phyloP scores from a whole-genome alignment of 2,888 invertebrate species.

The Caenorhabditis sp. region DNA sequence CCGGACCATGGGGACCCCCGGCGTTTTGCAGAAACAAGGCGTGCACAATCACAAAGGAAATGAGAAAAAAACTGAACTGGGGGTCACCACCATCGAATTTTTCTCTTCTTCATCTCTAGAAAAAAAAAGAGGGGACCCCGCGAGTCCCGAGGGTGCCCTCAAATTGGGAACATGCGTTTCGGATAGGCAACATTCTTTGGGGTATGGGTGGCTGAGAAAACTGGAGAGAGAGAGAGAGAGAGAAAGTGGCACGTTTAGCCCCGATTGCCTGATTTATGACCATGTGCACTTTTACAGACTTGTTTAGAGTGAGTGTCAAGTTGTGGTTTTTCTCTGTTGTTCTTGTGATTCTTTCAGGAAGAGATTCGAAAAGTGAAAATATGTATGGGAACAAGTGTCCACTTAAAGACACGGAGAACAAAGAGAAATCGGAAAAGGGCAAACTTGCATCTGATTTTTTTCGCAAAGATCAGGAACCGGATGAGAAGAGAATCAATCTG shows the following conservation, averaged over 20 bases:
- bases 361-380: conserved; percentile 1
- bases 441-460: not conserved
- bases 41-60: conserved; percentile 42
- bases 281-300: conserved; percentile 52
- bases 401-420: not conserved
- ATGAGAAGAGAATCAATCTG: too few relatives aligned
- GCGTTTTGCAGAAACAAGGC: conserved; percentile 27
- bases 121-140: conserved; percentile 14
- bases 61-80: conserved; percentile 39
- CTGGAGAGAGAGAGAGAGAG: not conserved
- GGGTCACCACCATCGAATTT: conserved; percentile 8
- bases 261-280: conserved; percentile 57
- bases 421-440: conserved; percentile 2
- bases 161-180: conserved; percentile 51
- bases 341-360: not conserved
- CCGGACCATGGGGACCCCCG: conserved; percentile 34
- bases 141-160: conserved; percentile 47
- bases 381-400: not conserved
- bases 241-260: conserved; percentile 27
- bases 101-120: not conserved
- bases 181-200: conserved; percentile 42
- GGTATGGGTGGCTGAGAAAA: conserved; percentile 27
- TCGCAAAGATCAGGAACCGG: not conserved
- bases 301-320: conserved; percentile 17
- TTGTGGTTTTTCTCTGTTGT: not conserved